phyloP scores from a whole-genome alignment of 2,113 vertebrate species.

The Rhinichthys klamathensis region DNA sequence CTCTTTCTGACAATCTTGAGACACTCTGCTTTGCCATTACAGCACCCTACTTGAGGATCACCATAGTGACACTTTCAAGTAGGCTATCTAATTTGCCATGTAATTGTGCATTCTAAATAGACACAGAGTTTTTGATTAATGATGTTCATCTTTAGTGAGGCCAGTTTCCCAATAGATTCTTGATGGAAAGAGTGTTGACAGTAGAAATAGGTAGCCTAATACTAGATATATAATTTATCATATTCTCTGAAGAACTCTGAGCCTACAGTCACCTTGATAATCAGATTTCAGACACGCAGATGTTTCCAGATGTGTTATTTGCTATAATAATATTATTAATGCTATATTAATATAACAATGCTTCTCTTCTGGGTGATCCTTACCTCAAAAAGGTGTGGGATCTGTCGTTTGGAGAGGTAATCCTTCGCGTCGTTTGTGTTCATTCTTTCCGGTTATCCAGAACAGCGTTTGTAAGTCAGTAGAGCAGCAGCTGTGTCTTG shows the following conservation, averaged over 20 bases:
- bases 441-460: constrained; percentile 55
- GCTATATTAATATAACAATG: not conserved
- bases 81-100: constrained; percentile 45
- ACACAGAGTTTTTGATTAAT: constrained; percentile 1
- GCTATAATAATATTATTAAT: not conserved
- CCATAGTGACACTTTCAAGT: constrained; percentile 60
- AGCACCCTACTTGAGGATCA: constrained; percentile 51
- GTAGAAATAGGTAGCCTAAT: not conserved
- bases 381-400: constrained; percentile 73
- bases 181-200: no score
- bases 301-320: constrained; percentile 1
- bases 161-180: not conserved
- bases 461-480: constrained; percentile 27
- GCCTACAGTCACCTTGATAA: not conserved
- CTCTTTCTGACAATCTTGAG: constrained; percentile 46
- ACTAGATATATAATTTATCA: not conserved
- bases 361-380: not conserved
- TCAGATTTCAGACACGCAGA: not conserved
- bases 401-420: constrained; percentile 66
- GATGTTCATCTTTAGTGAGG: not conserved
- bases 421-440: constrained; percentile 65
- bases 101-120: constrained; percentile 36
- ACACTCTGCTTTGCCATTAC: constrained; percentile 46
- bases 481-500: not conserved
- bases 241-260: not conserved